A percentile compares a stretch with the other conserved stretches of the same genome.
These are phyloP conservation scores for Thunnus thynnus DNA, from an alignment of 2,113 vertebrate genomes.

Conservation along the genomic window DNA sequence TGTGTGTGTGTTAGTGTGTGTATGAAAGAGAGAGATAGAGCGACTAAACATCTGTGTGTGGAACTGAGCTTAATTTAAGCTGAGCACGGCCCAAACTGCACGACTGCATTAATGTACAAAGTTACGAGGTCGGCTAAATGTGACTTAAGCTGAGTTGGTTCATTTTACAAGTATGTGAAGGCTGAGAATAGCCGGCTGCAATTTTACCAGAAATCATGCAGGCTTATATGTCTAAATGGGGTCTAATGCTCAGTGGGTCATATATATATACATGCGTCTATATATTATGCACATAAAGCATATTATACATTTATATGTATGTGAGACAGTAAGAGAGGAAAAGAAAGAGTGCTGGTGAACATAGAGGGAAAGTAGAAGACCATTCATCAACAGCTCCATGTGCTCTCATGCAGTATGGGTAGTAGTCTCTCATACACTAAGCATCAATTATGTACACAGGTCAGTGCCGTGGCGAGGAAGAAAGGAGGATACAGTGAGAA, in stretches of 20 bases:
- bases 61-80: not conserved
- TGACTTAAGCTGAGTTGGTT: not conserved
- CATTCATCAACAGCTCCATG: slow-evolving; percentile 24
- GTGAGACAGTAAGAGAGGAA: not conserved
- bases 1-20: too few species aligned
- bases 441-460: slow-evolving; percentile 50
- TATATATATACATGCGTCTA: not conserved
- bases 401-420: slow-evolving; percentile 24
- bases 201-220: slow-evolving; percentile 8
- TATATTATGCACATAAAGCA: not conserved
- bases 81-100: not conserved
- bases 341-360: slow-evolving; percentile 18
- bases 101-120: not conserved
- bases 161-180: too few species aligned
- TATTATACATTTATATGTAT: not conserved
- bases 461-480: slow-evolving; percentile 26
- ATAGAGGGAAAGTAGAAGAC: slow-evolving; percentile 5
- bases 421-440: slow-evolving; percentile 45
- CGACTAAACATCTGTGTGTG: not conserved
- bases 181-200: not conserved
- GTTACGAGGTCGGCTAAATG: not conserved
- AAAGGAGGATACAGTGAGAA: slow-evolving; percentile 12
- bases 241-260: not conserved
- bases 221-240: not conserved
- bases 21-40: not conserved